These are phyloP conservation scores for Diabrotica virgifera DNA, from an alignment of 1,140 invertebrate genomes.

Conservation along the genomic window DNA sequence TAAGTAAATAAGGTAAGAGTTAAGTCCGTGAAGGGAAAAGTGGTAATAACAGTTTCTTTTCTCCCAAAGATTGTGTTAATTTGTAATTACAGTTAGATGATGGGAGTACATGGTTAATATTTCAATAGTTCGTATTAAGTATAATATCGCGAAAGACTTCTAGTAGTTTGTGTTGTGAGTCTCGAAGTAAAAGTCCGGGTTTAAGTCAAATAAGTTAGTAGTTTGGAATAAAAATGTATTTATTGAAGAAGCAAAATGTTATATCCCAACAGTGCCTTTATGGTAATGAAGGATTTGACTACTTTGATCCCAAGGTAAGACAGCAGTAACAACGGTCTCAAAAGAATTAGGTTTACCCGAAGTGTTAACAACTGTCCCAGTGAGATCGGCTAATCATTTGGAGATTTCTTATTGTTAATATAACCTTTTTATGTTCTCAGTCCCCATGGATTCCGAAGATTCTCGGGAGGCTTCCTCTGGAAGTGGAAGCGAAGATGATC, in stretches of 20 bases:
- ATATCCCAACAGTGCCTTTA: constrained; percentile 38
- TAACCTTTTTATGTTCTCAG: constrained; percentile 22
- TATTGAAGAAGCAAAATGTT: constrained; percentile 36
- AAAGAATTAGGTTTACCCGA: constrained; percentile 14
- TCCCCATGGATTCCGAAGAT: constrained; percentile 45
- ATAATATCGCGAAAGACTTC: constrained; percentile 37
- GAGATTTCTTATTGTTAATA: background rate
- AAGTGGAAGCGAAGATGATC: constrained; percentile 38
- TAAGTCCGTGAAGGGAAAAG: constrained; percentile 36
- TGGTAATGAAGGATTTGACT: constrained; percentile 34
- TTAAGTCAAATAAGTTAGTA: constrained; percentile 38
- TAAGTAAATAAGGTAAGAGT: constrained; percentile 36
- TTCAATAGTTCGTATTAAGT: constrained; percentile 29
- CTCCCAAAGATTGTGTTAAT: constrained; percentile 36
- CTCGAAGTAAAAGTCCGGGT: constrained; percentile 31
- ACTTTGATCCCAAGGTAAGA: constrained; percentile 40
- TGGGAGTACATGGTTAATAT: constrained; percentile 22
- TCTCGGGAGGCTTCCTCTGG: constrained; percentile 44
- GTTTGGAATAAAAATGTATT: constrained; percentile 38
- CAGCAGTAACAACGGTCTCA: constrained; percentile 38
- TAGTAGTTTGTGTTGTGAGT: constrained; percentile 42
- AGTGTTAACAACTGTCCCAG: constrained; percentile 13
- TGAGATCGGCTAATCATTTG: constrained; percentile 6
- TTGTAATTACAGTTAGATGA: constrained; percentile 30
- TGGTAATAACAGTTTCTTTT: constrained; percentile 35